Percentiles rank a stretch among this genome's conserved stretches.
phyloP scores from a whole-genome alignment of 2,113 vertebrate genomes.

The Urocolius indicus region DNA sequence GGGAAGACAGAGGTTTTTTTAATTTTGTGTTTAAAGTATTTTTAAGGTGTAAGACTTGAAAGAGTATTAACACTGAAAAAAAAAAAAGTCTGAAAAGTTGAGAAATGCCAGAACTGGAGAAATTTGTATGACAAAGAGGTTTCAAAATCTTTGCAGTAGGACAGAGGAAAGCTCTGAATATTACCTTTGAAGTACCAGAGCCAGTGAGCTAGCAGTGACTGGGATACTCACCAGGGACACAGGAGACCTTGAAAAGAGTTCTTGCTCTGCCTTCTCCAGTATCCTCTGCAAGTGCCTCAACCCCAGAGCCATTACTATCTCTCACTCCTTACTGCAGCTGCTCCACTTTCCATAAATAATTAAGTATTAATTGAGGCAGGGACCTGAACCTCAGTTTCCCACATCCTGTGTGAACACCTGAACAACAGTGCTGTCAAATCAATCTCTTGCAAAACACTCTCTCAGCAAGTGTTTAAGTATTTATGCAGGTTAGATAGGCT shows the following conservation, averaged over 20 bases:
- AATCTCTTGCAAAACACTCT: constrained; percentile 18
- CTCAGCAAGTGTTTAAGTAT: constrained; percentile 54
- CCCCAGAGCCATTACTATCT: not conserved
- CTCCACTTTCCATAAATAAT: constrained; percentile 38
- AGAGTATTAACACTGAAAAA: not conserved
- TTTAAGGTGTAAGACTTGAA: not conserved
- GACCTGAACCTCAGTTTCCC: constrained; percentile 54
- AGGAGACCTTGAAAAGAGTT: not conserved
- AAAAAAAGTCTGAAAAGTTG: not conserved
- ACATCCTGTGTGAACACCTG: constrained; percentile 24
- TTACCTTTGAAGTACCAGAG: not conserved
- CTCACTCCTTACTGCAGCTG: not conserved
- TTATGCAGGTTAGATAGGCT: constrained; percentile 4
- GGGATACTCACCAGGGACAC: not conserved
- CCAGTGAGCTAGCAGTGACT: not conserved
- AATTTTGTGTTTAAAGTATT: not conserved
- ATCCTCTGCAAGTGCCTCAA: not conserved
- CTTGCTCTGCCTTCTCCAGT: not conserved
- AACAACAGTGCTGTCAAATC: constrained; percentile 23
- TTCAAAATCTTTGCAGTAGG: not conserved
- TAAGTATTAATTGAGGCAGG: constrained; percentile 22
- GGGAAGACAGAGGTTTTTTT: not conserved
- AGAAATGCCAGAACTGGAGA: not conserved
- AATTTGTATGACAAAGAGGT: not conserved
- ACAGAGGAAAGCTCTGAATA: not conserved